These are phyloP conservation scores for Bergia sp. DNA, from an alignment of 92 coral and sea anemone species.

Conservation along the genomic window DNA sequence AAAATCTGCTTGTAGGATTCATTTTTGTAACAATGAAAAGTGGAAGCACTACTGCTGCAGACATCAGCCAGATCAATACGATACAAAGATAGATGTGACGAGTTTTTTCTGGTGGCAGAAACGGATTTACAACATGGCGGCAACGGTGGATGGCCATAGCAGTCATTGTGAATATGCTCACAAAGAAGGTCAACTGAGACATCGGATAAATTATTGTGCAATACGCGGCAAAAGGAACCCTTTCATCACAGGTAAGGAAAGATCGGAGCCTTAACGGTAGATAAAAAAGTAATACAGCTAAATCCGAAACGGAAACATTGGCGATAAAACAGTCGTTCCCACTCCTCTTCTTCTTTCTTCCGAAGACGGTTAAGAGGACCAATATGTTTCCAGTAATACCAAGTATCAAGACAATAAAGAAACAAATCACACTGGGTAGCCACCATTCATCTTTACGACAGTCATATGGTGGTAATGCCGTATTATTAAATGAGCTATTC, in stretches of 20 bases:
- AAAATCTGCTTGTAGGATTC: neutral
- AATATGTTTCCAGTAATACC: constrained; percentile 26
- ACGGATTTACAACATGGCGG: constrained; percentile 45
- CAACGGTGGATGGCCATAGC: constrained; percentile 49
- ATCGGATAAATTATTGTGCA: constrained; percentile 41
- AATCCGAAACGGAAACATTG: constrained; percentile 46
- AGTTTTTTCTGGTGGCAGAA: constrained; percentile 15
- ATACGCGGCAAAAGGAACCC: neutral
- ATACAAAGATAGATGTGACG: constrained; percentile 9
- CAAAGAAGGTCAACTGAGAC: constrained; percentile 24
- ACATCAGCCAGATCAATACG: constrained; percentile 25
- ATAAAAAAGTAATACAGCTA: neutral
- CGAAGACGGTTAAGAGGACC: constrained; percentile 31
- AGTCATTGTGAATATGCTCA: constrained; percentile 48
- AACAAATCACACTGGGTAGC: neutral
- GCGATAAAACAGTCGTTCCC: constrained; percentile 44
- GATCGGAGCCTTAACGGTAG: constrained; percentile 6
- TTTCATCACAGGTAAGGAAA: neutral
- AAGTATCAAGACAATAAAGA: neutral
- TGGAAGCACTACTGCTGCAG: neutral
- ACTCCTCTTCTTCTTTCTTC: constrained; percentile 34
- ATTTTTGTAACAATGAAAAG: neutral
- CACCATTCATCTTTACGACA: neutral
- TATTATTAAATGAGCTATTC: neutral
- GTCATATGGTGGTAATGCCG: neutral